Conservation (phyloP, 2,113 vertebrate genomes). For the Cavia porcellus region DNA sequence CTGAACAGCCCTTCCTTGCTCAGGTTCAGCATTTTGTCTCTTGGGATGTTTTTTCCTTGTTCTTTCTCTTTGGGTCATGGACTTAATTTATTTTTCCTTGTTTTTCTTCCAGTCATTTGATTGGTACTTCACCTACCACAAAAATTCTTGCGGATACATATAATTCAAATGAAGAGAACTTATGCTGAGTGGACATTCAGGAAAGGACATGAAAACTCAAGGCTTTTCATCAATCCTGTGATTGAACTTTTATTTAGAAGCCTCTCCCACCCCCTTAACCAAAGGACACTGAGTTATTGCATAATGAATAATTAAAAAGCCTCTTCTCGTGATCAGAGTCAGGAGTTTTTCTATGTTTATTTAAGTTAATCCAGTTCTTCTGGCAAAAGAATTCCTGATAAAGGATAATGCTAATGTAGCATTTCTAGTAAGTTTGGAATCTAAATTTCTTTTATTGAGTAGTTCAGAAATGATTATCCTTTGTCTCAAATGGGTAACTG, state of each 20-base stretch:
- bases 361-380: constrained; percentile 62
- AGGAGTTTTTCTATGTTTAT: constrained; percentile 62
- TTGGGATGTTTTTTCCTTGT: not conserved
- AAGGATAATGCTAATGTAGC: constrained; percentile 25
- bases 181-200: not conserved
- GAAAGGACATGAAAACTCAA: not conserved
- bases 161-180: not conserved
- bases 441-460: constrained; percentile 62
- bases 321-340: constrained; percentile 57
- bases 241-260: constrained; percentile 56
- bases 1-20: not conserved
- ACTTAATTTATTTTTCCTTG: not conserved
- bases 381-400: constrained; percentile 61
- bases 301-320: constrained; percentile 77
- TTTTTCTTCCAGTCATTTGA: constrained; percentile 1
- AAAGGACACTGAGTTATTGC: constrained; percentile 64
- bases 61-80: not conserved
- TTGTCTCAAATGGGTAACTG: constrained; percentile 33
- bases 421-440: constrained; percentile 67
- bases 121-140: not conserved
- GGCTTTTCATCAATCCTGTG: not conserved
- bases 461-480: constrained; percentile 51
- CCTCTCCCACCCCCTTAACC: not conserved
- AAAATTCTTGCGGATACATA: not conserved
- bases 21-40: not conserved